Conservation (phyloP, 2,888 invertebrate genomes). For the Taphrorychus bicolor region DNA sequence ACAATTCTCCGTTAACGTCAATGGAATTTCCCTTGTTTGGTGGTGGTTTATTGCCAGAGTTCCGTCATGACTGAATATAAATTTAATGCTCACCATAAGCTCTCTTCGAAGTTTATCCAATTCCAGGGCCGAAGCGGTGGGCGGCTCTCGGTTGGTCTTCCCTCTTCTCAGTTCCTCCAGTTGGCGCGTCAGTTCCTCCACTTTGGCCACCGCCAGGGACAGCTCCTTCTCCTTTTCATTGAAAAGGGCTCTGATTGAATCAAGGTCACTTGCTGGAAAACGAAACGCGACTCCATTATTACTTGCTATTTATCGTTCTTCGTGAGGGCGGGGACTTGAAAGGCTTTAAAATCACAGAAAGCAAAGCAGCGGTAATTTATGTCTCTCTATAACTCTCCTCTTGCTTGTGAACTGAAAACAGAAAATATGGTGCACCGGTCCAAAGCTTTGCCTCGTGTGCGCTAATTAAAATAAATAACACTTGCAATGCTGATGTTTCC, state of each 20-base stretch:
- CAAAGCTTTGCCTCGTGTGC: background rate
- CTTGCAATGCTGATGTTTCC: background rate
- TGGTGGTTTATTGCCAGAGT: background rate
- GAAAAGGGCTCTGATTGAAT: conserved; percentile 94
- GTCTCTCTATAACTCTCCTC: too few relatives aligned
- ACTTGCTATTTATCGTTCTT: too few relatives aligned
- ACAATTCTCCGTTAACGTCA: background rate
- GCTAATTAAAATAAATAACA: conserved; percentile 2
- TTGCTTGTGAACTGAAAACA: too few relatives aligned
- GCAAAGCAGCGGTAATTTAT: background rate
- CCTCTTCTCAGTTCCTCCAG: conserved; percentile 87
- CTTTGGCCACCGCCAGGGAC: conserved; percentile 95
- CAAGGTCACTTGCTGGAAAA: conserved; percentile 87
- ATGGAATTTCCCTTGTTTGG: background rate
- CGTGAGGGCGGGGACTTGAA: too few relatives aligned
- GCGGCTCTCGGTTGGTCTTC: conserved; percentile 64
- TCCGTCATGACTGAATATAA: background rate
- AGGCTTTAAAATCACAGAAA: too few relatives aligned
- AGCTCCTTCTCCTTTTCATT: conserved; percentile 98
- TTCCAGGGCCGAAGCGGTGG: conserved; percentile 81
- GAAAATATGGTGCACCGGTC: background rate
- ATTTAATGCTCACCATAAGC: conserved; percentile 75
- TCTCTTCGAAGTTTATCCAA: conserved; percentile 91
- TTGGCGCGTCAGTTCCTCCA: conserved; percentile 94
- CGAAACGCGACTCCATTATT: background rate